These are phyloP conservation scores for Varroa destructor DNA, from an alignment of 1,140 invertebrate genomes.

Conservation along the genomic window DNA sequence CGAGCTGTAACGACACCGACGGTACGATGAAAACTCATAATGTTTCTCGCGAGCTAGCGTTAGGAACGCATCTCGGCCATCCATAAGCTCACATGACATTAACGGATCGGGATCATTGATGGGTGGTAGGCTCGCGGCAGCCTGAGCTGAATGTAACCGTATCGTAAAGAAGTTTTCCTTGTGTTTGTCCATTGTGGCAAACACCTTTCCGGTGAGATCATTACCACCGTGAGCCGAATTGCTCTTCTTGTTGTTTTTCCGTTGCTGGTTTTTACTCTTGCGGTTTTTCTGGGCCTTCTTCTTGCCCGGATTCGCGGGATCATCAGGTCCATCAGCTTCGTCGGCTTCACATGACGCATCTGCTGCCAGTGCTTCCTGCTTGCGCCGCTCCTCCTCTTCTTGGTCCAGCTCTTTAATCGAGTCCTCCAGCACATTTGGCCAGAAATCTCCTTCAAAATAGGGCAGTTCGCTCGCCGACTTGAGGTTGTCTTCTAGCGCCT, in stretches of 20 bases:
- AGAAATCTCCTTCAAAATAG: constrained; percentile 99
- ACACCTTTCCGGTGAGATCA: constrained; percentile 92
- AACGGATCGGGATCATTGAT: constrained; percentile 90
- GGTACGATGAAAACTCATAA: constrained; percentile 93
- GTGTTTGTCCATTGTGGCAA: constrained; percentile 97
- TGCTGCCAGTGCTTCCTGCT: constrained; percentile 70
- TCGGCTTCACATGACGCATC: constrained; percentile 61
- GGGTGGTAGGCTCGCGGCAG: constrained; percentile 74
- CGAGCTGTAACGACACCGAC: constrained; percentile 87
- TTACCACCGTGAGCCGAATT: constrained; percentile 86
- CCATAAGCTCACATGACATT: constrained; percentile 95
- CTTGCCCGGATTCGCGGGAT: constrained; percentile 71
- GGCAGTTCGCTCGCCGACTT: constrained; percentile 89
- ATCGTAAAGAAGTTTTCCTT: constrained; percentile 99
- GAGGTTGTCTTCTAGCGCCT: constrained; percentile 95
- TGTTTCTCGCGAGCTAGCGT: constrained; percentile 97
- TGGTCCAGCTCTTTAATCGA: constrained; percentile 95
- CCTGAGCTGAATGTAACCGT: constrained; percentile 77
- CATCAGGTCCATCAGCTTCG: constrained; percentile 53
- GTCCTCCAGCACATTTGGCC: constrained; percentile 98
- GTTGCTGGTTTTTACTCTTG: constrained; percentile 85
- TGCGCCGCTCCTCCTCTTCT: constrained; percentile 89
- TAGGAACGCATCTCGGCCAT: constrained; percentile 94
- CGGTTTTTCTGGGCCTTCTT: constrained; percentile 97
- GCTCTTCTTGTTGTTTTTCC: constrained; percentile 85